phyloP scores from a whole-genome alignment of 2,888 invertebrate species.

The Himalopsyche anomala region DNA sequence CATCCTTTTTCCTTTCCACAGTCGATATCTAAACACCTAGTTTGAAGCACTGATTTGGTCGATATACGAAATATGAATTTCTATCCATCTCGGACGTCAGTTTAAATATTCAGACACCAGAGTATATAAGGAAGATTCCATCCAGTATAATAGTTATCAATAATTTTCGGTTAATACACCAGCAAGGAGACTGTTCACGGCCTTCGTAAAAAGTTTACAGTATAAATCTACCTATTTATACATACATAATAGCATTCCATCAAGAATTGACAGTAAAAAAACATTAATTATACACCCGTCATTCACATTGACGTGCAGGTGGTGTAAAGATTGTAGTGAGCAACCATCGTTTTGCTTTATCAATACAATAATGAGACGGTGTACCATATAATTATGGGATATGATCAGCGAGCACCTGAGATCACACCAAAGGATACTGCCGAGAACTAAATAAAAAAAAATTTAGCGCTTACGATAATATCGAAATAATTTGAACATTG shows the following conservation, averaged over 20 bases:
- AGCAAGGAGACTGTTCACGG: not conserved
- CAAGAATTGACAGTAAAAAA: conserved; percentile 31
- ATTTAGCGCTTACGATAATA: no score
- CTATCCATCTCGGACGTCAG: no score
- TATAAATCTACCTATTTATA: conserved; percentile 1
- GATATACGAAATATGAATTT: no score
- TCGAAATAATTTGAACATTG: no score
- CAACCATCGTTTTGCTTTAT: not conserved
- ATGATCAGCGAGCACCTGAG: conserved; percentile 20
- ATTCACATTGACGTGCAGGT: conserved; percentile 14
- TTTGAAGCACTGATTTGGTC: no score
- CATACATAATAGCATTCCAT: conserved; percentile 28
- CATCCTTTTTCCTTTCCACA: no score
- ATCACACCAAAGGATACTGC: not conserved
- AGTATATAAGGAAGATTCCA: no score
- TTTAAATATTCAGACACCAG: no score
- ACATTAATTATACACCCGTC: conserved; percentile 31
- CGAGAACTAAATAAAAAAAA: no score
- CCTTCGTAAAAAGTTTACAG: not conserved
- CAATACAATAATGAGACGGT: conserved; percentile 4
- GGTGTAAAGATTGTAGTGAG: conserved; percentile 7
- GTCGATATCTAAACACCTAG: no score
- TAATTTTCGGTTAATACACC: no score
- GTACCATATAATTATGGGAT: conserved; percentile 1
- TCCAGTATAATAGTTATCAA: no score